Percentiles rank a stretch among this genome's conserved stretches.
phyloP scores from a whole-genome alignment of 2,888 invertebrate genomes.

The Lasioglossum malachurum region DNA sequence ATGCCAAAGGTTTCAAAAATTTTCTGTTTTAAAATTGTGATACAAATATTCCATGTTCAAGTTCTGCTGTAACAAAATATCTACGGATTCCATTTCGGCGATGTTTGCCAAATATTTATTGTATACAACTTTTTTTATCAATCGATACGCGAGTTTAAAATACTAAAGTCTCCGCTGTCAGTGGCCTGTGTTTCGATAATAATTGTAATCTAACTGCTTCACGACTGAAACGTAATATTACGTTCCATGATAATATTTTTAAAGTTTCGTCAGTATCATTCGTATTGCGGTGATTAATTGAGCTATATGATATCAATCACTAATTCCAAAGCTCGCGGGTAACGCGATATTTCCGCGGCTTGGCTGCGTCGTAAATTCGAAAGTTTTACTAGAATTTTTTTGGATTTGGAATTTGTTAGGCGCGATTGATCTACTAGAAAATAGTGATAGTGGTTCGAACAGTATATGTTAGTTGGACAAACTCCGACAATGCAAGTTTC shows the following conservation, averaged over 20 bases:
- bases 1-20: not conserved
- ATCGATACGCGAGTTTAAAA: not conserved
- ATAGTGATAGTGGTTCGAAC: too few species aligned
- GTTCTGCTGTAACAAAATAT: not conserved
- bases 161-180: not conserved
- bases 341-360: constrained; percentile 15
- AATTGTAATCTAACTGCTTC: not conserved
- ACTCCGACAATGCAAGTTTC: too few species aligned
- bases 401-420: too few species aligned
- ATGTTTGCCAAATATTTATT: not conserved
- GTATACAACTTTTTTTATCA: not conserved
- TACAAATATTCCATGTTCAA: not conserved
- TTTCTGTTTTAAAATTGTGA: not conserved
- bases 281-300: constrained; percentile 14
- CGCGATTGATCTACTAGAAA: too few species aligned
- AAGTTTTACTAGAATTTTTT: not conserved
- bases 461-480: too few species aligned
- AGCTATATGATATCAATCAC: constrained; percentile 25
- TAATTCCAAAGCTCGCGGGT: not conserved
- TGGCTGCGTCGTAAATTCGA: not conserved
- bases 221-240: not conserved
- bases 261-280: not conserved
- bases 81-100: not conserved
- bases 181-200: not conserved
- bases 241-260: not conserved